Base-by-base conservation (phyloP, 2,888 invertebrate species). In the Eudemis profundana region DNA sequence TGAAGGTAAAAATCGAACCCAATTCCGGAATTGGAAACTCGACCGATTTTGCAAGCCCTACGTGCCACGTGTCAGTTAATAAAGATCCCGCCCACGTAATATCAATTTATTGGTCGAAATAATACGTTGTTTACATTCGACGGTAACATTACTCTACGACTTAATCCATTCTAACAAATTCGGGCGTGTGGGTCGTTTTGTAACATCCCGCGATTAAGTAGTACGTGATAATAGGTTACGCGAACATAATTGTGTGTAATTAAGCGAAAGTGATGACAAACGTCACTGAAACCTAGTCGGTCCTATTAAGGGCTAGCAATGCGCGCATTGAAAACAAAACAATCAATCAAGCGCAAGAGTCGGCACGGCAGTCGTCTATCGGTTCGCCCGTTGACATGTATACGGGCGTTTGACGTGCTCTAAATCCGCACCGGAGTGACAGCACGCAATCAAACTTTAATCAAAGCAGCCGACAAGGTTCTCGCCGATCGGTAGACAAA, bases 371-470 rank as follows among this genome's bases (percentile, higher is more conserved):
- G 42, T 69, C 67, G 65, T 65, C 42, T 40, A 56, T 56, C 60
- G 68, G 33, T 8, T 33, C 8, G 33, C 67, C 74, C 70, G 81
- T 78, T 81, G 82, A 82, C 83, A 81, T 79, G 72, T 75, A 81
- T 79, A 81, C 77, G 77, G 72, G 74, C 17, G 64, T 46, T 53
- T 47, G 73, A 72, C 78, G 68, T 67, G 63, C 65, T 74, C 78
- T 72, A 78, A 78, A 78, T 79, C 81, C 76, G 78, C 75, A 59
- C 46, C 73, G 76, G 86, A 86, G 80, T 86, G 89, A 86, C 89
- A 84, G 85, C 74, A 81, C 79, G 85, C 85, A 90, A 91, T 91
- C 89, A 88, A 86, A 86, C 82, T 86, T 84, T 86, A 89, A 90
- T 90, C 89, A 89, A 88, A 90, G 86, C 89, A 78, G 82, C 84